phyloP scores from a whole-genome alignment of 2,888 invertebrate species.

The Epirrita christyi region DNA sequence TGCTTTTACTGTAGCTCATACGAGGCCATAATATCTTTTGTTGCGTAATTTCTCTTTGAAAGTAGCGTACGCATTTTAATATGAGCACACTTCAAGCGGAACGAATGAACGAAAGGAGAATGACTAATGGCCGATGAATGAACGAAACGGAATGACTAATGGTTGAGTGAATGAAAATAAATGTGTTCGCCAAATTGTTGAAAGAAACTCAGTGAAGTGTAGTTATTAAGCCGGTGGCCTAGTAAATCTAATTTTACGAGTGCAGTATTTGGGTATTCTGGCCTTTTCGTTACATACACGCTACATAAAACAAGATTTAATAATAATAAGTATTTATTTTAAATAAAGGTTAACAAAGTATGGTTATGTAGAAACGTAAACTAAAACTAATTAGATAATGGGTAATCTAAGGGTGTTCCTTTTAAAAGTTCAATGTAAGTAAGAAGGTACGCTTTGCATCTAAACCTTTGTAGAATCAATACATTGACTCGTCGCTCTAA shows the following conservation, averaged over 20 bases:
- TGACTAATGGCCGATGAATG: conserved; percentile 34
- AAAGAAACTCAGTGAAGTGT: conserved; percentile 2
- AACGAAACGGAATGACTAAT: conserved; percentile 31
- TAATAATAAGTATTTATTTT: no score
- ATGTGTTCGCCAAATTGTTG: conserved; percentile 24
- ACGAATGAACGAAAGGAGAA: conserved; percentile 34
- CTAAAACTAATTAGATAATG: no score
- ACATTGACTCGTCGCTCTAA: no score
- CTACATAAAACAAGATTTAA: no score
- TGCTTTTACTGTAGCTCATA: conserved; percentile 1
- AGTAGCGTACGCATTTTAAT: conserved; percentile 21
- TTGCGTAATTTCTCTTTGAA: conserved; percentile 22
- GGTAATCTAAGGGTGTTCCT: no score
- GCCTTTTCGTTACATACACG: no score
- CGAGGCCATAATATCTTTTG: conserved; percentile 9
- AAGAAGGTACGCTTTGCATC: no score
- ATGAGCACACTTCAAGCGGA: conserved; percentile 22
- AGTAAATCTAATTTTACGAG: background rate
- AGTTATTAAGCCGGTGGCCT: conserved; percentile 2
- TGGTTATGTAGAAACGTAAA: no score
- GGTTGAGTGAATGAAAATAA: conserved; percentile 39
- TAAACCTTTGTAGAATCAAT: no score
- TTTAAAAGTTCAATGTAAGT: no score
- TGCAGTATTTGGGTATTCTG: background rate
- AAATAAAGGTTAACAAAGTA: no score